Percentiles rank a stretch among this genome's conserved stretches.
phyloP scores from a whole-genome alignment of 2,797 vertebrate species.

The Zenarchopterus dispar region DNA sequence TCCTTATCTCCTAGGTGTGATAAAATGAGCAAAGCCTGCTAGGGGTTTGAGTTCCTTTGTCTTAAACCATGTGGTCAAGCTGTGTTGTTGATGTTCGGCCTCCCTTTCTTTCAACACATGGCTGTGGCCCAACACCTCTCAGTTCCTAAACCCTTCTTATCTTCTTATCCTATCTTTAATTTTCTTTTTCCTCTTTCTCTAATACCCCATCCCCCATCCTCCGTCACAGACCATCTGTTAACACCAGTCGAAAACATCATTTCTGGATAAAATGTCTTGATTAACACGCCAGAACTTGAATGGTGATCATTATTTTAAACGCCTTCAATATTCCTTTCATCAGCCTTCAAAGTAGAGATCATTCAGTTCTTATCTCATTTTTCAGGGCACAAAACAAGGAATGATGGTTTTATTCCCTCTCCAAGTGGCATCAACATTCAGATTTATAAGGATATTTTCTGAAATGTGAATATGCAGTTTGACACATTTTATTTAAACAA shows the following conservation, averaged over 20 bases:
- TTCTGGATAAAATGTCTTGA: constrained; percentile 6
- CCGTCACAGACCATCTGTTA: not conserved
- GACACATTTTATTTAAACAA: constrained; percentile 18
- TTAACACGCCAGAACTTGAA: not conserved
- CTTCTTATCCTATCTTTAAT: constrained; percentile 23
- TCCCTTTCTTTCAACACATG: too few species aligned
- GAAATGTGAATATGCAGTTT: constrained; percentile 15
- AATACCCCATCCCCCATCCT: too few species aligned
- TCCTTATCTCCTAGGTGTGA: too few species aligned
- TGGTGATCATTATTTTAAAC: not conserved
- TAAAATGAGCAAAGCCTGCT: too few species aligned
- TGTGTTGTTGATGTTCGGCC: too few species aligned
- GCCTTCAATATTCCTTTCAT: not conserved
- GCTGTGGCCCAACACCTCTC: too few species aligned
- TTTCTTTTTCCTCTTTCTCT: constrained; percentile 6
- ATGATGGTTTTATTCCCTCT: constrained; percentile 6
- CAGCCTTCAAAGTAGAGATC: not conserved
- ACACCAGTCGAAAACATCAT: not conserved
- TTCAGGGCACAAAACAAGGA: constrained; percentile 2
- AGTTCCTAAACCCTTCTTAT: constrained; percentile 8
- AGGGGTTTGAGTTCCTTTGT: too few species aligned
- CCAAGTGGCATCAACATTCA: constrained; percentile 1
- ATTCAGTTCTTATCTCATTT: constrained; percentile 5
- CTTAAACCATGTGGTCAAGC: too few species aligned
- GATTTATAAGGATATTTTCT: constrained; percentile 24